Base-by-base conservation (phyloP, 2,797 vertebrate species). In the Mastacembelus armatus region DNA sequence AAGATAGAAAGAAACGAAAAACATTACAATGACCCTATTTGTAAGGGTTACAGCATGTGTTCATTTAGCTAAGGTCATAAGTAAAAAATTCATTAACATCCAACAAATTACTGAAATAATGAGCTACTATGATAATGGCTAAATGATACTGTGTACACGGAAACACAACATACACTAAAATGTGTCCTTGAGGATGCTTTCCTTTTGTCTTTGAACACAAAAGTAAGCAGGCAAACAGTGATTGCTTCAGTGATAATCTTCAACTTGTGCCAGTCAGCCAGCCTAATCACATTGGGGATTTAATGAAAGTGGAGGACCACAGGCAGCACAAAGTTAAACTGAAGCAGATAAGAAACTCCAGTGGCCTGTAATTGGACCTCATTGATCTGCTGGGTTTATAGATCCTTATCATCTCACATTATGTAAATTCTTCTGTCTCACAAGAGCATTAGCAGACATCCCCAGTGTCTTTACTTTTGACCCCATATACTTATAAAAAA, bases 311-410 rank as follows among this genome's bases (percentile, higher is more conserved):
- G 71, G 83, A 82, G 62, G 88, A 91, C 89, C 87, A 87, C 74
- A 82, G 83, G 87, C 86, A 77, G 80, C 78, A 83, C 87, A 90
- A 90, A 91, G 91, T 91, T 91, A 88, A 87, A 91, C 69, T 78
- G 70, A 76, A 65, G 60, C 72, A 87, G 91, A 92, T 92, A 92
- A 91, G 89, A 84, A 91, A 91, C 81, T 91, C 80, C 79, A 86
- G 77, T 86, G 83, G 86, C 81, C 85, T 89, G 89, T 92, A 91
- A 92, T 91, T 91, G 91, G 87, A 88, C 88, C 84, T 85, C 89
- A 92, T 92, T 91, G 91, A 92, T 92, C 88, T 61, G 71, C 72
- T 77, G 80, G 77, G 73, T 86, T 87, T 88, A 90, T 90, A 88
- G 88, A 92, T 90, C 71, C 78, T 89, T 92, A 92, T 92, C 90